phyloP scores from a whole-genome alignment of 2,113 vertebrate species.

The Harpagus bidentatus region DNA sequence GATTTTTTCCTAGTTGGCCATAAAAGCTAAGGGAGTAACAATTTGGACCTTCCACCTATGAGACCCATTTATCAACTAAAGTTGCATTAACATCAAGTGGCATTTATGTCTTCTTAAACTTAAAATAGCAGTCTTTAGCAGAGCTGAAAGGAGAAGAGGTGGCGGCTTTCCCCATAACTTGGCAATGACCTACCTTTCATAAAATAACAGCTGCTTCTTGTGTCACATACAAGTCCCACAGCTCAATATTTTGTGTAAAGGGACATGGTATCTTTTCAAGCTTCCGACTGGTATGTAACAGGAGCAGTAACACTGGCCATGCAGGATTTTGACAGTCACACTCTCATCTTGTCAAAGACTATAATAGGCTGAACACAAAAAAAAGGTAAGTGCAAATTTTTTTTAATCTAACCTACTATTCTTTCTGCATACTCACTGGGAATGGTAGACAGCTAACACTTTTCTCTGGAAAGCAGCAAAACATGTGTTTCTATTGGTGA shows the following conservation, averaged over 20 bases:
- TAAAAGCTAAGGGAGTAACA: background rate
- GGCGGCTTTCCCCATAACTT: background rate
- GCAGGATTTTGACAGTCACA: background rate
- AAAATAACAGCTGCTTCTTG: background rate
- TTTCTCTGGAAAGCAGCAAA: background rate
- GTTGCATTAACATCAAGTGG: fast-evolving
- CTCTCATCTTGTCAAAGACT: background rate
- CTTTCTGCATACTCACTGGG: background rate
- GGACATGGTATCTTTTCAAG: fast-evolving
- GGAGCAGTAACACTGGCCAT: background rate
- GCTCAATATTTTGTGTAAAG: background rate
- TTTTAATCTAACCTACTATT: background rate
- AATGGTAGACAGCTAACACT: background rate
- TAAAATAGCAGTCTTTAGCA: background rate
- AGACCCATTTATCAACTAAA: background rate
- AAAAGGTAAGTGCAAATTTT: background rate
- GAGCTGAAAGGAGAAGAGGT: background rate
- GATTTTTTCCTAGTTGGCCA: background rate
- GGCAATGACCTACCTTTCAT: background rate
- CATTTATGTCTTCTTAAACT: background rate
- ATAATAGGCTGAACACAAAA: background rate
- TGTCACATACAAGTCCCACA: no score
- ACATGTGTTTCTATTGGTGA: background rate
- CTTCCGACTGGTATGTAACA: no score
- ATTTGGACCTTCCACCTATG: fast-evolving